These are phyloP conservation scores for Megatriorchis doriae DNA, from an alignment of 2,113 vertebrate genomes.

Conservation along the genomic window DNA sequence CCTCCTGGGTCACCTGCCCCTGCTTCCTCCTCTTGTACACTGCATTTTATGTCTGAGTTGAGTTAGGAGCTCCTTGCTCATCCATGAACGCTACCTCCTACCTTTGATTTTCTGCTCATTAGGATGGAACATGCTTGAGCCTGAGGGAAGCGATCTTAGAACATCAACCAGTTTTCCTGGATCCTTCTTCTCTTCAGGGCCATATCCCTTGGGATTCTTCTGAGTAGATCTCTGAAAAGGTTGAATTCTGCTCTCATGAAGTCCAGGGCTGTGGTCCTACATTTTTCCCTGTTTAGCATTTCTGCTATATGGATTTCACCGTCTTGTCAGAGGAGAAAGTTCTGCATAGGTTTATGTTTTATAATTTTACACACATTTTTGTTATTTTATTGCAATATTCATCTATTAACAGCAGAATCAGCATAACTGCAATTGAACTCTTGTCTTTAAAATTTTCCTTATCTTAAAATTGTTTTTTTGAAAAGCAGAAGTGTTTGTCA, in stretches of 20 bases:
- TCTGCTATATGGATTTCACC: not conserved
- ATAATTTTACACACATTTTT: not conserved
- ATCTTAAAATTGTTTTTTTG: not conserved
- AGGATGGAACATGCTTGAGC: not conserved
- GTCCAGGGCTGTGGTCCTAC: not conserved
- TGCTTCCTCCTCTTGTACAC: not conserved
- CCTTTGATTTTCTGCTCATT: not conserved
- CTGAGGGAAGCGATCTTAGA: not conserved
- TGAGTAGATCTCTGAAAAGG: not conserved
- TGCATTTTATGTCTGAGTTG: not conserved
- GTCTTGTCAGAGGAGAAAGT: not conserved
- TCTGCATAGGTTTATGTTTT: not conserved
- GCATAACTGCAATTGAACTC: not conserved
- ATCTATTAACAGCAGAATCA: not conserved
- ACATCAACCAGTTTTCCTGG: not conserved
- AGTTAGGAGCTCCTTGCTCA: not conserved
- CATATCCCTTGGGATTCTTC: not conserved
- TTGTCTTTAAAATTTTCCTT: not conserved
- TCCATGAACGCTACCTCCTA: not conserved
- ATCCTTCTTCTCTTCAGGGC: not conserved
- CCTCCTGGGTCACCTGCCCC: not conserved
- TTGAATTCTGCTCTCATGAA: not conserved
- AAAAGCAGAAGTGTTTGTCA: not conserved
- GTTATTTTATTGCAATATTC: not conserved
- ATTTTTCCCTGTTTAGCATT: not conserved